Evolutionary conservation across 2,113 vertebrate species (phyloP).

Genomic region (Himantopus leucocephalus): DNA sequence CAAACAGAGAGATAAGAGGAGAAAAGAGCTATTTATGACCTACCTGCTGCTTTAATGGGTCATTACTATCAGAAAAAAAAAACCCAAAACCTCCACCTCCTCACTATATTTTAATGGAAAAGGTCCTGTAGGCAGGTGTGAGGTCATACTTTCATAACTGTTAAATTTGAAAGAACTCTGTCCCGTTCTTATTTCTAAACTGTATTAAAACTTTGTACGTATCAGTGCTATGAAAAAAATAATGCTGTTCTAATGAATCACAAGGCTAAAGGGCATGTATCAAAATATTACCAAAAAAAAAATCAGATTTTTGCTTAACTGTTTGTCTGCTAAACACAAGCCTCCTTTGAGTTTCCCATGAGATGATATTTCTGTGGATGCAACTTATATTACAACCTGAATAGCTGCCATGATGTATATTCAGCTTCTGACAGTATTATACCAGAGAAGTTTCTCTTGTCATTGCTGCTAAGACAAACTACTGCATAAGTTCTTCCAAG

Average conservation of each 20-base stretch:
- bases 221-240: background rate
- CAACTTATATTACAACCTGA: background rate
- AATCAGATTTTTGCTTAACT: background rate
- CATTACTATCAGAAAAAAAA: background rate
- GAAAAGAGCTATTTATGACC: conserved; percentile 14
- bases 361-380: background rate
- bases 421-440: background rate
- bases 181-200: background rate
- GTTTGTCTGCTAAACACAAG: background rate
- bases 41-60: conserved; percentile 19
- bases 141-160: background rate
- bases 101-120: background rate
- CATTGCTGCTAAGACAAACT: background rate
- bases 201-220: background rate
- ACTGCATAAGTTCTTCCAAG: background rate
- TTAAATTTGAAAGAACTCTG: background rate
- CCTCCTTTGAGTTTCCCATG: background rate
- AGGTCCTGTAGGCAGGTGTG: background rate
- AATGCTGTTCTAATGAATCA: background rate
- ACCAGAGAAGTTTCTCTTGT: background rate
- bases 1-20: conserved; percentile 19
- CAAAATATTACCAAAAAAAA: background rate
- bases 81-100: background rate
- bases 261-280: background rate
- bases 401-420: background rate